These are phyloP conservation scores for Anthoptus insignis DNA, from an alignment of 2,888 invertebrate genomes.

Conservation along the genomic window DNA sequence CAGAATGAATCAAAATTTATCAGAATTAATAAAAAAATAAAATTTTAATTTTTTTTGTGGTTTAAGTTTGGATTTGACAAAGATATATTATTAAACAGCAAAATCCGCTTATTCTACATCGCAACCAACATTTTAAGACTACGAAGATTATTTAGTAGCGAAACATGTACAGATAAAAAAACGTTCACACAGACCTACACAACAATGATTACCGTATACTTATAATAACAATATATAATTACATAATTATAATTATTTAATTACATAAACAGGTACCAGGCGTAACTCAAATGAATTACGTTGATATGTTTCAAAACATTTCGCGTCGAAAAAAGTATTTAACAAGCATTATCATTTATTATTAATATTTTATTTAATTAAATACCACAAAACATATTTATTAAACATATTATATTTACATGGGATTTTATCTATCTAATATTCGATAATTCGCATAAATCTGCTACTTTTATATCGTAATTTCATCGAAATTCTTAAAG, in stretches of 20 bases:
- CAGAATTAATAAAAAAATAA: no score
- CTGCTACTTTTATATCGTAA: not conserved
- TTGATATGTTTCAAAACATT: slow-evolving; percentile 11
- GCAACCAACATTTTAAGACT: not conserved
- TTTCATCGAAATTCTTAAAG: no score
- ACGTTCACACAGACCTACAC: slow-evolving; percentile 3
- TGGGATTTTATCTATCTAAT: slow-evolving; percentile 4
- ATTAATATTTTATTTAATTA: not conserved
- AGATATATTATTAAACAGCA: not conserved
- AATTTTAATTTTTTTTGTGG: no score
- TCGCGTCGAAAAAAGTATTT: not conserved
- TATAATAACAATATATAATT: not conserved
- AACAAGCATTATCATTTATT: not conserved
- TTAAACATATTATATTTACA: slow-evolving; percentile 8
- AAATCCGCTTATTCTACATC: not conserved
- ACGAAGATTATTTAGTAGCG: not conserved
- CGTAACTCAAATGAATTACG: not conserved
- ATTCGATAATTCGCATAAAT: not conserved
- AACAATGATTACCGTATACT: not conserved
- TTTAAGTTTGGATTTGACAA: not conserved
- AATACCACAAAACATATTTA: not conserved
- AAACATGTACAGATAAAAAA: slow-evolving; percentile 9
- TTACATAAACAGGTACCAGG: slow-evolving; percentile 22
- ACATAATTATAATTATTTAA: slow-evolving; percentile 8
- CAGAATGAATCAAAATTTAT: no score